These are phyloP conservation scores for Semnopithecus entellus DNA, from an alignment of 2,113 vertebrate genomes.

Conservation along the genomic window DNA sequence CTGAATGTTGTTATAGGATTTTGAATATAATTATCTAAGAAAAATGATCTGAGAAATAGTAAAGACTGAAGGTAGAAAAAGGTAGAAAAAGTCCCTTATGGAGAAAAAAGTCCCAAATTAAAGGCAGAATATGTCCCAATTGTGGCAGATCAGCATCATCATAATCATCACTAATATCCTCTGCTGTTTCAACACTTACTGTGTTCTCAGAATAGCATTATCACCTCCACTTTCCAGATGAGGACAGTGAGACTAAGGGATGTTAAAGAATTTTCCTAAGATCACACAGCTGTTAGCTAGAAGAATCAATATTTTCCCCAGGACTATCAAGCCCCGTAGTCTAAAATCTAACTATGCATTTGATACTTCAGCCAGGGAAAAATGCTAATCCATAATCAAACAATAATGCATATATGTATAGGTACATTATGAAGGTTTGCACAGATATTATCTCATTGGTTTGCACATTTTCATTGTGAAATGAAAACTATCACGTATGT, in stretches of 20 bases:
- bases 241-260: neutral
- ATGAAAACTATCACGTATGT: neutral
- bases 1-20: conserved; percentile 1
- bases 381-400: conserved; percentile 10
- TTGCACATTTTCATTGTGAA: conserved; percentile 29
- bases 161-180: neutral
- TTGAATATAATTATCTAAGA: conserved; percentile 17
- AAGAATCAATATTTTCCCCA: neutral
- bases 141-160: neutral
- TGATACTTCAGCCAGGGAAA: neutral
- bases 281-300: neutral
- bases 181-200: neutral
- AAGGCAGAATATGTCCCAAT: neutral
- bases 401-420: neutral
- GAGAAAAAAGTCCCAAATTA: no score
- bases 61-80: neutral
- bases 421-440: neutral
- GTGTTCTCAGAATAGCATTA: neutral
- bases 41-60: conserved; percentile 24
- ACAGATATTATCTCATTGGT: neutral
- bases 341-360: neutral
- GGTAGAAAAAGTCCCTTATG: neutral
- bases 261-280: conserved; percentile 6
- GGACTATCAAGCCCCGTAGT: neutral
- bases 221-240: neutral